Evolutionary conservation across 2,797 vertebrate genomes (phyloP), one percentile per base, ranked within the genome.

Genomic region (Characodon lateralis): DNA sequence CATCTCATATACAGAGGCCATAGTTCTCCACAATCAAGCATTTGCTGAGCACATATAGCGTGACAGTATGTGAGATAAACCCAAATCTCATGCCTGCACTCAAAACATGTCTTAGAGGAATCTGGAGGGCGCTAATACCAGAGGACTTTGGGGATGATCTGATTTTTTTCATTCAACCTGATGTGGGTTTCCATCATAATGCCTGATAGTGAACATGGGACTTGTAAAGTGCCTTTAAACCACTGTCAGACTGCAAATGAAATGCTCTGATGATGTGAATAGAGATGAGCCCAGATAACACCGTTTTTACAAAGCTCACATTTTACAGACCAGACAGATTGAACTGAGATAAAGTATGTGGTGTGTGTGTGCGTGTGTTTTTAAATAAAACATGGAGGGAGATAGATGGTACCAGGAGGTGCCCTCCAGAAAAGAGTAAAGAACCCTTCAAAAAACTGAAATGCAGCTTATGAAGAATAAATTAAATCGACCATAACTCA

Each of bases 171-270:
- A 76, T 81, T 73, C 78, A 78, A 85, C 79, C 82, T 43, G 3
- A 73, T 77, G 82, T 51, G 77, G 69, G 76, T 92, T 91, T 86
- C 85, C 82, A 85, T 48, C 81, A 83, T 79, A 76, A 71, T 31
- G 71, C 80, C 83, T 92, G 91, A 94, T 92, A 86, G 78, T 46
- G 88, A 95, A 94, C 94, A 90, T 91, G 91, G 68, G 1, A 72
- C 82, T 85, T 56, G 78, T 68, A 71, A 83, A 56, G 70, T 79
- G 80, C 76, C 31, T 63, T 82, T 78, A 72, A 85, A 81, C 72
- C 61, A 78, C 66, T 76, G 81, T 76, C 78, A 76, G 72, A 70
- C 78, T 79, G 63, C 71, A 81, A 87, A 83, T 74, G 10, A 72
- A 79, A 20, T 16, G 16, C 43, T 14, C 69, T 48, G 10, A 71